Evolutionary conservation across 2,888 invertebrate species (phyloP).

Genomic region (Rhingia rostrata): DNA sequence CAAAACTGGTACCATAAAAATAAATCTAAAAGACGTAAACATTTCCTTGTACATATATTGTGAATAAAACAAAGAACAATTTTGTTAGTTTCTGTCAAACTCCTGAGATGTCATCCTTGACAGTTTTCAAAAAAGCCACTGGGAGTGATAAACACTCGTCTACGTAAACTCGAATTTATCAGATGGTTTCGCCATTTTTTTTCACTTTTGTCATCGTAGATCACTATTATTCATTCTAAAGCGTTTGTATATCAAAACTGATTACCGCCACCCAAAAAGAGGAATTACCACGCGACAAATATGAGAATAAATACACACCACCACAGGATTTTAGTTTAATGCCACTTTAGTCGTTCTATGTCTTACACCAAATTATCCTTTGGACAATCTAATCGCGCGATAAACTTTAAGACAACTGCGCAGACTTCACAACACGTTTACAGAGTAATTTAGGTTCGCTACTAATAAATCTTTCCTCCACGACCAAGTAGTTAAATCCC

Average conservation of each 20-base stretch:
- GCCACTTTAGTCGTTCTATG: conserved; percentile 3
- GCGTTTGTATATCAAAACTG: neutral
- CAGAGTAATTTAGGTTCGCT: conserved; percentile 65
- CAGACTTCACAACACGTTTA: conserved; percentile 53
- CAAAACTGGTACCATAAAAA: too few species aligned
- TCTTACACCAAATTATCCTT: conserved; percentile 45
- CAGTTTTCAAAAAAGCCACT: too few species aligned
- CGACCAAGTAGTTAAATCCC: conserved; percentile 64
- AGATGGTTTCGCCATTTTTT: neutral
- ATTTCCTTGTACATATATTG: too few species aligned
- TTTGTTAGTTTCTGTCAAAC: too few species aligned
- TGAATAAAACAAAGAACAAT: too few species aligned
- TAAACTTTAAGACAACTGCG: conserved; percentile 39
- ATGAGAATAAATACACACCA: conserved; percentile 27
- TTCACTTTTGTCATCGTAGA: neutral
- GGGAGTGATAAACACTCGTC: too few species aligned
- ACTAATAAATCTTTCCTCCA: conserved; percentile 66
- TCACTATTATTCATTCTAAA: conserved; percentile 6
- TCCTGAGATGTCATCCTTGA: too few species aligned
- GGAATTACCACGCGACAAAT: conserved; percentile 61
- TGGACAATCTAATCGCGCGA: conserved; percentile 41
- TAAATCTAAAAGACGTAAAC: too few species aligned
- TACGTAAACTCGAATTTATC: conserved; percentile 7
- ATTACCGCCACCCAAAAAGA: conserved; percentile 55
- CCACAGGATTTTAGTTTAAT: conserved; percentile 40